Percentiles rank a stretch among this genome's conserved stretches.
phyloP scores from a whole-genome alignment of 1,140 invertebrate species.

The Diachasma alloeum region DNA sequence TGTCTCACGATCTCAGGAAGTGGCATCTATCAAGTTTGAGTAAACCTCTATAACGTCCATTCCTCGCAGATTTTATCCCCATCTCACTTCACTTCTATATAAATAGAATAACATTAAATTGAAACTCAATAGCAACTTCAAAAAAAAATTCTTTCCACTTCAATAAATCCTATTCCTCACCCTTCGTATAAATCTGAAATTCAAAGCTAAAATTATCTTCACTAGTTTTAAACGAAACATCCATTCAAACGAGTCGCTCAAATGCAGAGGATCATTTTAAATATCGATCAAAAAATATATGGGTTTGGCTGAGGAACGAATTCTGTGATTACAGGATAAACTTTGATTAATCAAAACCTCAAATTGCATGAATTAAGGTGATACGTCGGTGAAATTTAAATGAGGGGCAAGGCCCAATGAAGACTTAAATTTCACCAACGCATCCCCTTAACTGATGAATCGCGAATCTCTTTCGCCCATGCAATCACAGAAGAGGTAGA shows the following conservation, averaged over 20 bases:
- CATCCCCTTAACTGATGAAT: too few relatives aligned
- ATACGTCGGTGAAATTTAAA: too few relatives aligned
- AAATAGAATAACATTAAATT: background rate
- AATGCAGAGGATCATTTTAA: background rate
- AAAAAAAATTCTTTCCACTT: background rate
- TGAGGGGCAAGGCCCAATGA: too few relatives aligned
- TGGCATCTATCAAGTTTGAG: constrained; percentile 3
- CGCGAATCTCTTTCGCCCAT: background rate
- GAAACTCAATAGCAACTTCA: background rate
- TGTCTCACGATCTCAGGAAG: background rate
- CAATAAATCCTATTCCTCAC: background rate
- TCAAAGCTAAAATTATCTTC: background rate
- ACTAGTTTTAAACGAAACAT: background rate
- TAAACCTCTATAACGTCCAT: constrained; percentile 5
- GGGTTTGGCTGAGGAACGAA: background rate
- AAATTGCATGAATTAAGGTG: too few relatives aligned
- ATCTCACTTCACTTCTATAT: background rate
- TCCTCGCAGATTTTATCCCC: background rate
- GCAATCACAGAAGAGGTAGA: background rate
- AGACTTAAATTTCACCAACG: too few relatives aligned
- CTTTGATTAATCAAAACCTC: background rate
- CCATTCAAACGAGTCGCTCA: background rate
- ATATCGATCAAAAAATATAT: background rate
- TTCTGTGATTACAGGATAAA: background rate
- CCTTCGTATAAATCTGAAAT: background rate